These are phyloP conservation scores for Synodontis membranacea DNA, from an alignment of 2,113 vertebrate genomes.

Conservation along the genomic window DNA sequence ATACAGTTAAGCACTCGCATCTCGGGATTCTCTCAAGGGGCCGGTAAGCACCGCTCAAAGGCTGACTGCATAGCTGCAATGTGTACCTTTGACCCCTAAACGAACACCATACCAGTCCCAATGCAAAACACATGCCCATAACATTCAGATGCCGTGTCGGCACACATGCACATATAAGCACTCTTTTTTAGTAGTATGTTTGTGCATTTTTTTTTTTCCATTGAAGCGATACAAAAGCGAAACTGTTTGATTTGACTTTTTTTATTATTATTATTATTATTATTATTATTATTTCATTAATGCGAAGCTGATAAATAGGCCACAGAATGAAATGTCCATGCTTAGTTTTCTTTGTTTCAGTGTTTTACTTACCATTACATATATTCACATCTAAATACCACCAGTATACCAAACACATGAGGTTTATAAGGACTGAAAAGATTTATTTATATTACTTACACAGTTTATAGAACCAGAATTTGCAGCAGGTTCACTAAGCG, in stretches of 20 bases:
- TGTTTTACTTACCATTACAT: neutral
- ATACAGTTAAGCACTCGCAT: neutral
- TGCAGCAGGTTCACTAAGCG: neutral
- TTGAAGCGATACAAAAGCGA: neutral
- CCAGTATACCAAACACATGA: neutral
- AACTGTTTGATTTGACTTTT: neutral
- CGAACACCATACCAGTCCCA: neutral
- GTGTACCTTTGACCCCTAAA: slow-evolving; percentile 22
- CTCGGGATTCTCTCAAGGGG: neutral
- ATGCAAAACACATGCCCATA: slow-evolving; percentile 29
- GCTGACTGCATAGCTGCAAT: neutral
- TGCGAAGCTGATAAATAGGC: neutral
- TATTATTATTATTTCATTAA: neutral
- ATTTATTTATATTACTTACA: neutral
- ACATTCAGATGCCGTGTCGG: neutral
- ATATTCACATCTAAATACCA: neutral
- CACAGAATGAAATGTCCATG: neutral
- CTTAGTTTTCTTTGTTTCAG: neutral
- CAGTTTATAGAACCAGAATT: neutral
- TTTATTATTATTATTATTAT: too few species aligned
- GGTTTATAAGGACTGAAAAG: neutral
- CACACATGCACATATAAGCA: neutral
- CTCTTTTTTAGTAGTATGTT: neutral
- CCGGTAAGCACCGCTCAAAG: neutral
- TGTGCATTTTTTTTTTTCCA: neutral